Evolutionary conservation across 1,140 invertebrate species (phyloP), one percentile per base, ranked within the genome.

Genomic region (Mizuhopecten yessoensis): DNA sequence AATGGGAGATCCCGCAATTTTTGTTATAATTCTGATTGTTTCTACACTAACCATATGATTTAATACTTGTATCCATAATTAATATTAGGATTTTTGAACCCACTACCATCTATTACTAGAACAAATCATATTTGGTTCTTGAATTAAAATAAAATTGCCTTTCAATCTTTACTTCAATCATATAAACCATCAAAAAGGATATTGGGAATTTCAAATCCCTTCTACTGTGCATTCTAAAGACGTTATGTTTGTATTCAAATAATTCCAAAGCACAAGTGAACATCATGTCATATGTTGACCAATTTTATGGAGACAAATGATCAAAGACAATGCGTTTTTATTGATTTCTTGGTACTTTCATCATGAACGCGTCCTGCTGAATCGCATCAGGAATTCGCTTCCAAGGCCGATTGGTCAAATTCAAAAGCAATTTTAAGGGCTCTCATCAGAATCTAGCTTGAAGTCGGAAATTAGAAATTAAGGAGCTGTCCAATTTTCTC

Each of bases 361-460:
- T 75, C n/a, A 29, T 11, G 57, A 29, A 5, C 5, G 11, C n/a
- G 17, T 29, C 57, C 57, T n/a, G 57, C 57, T 75, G 57, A 75
- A 75, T 29, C 57, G n/a, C 57, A 29, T 29, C 57, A 75, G 57
- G 57, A 5, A 75, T 75, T 29, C 57, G 23, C n/a, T 75, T 29
- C n/a, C 57, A 75, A 75, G 57, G 57, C 57, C 57, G 57, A 75
- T 75, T 29, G 57, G 57, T 75, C 57, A 75, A 75, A 75, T 75
- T 75, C 57, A 75, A 75, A 75, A 75, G 57, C 57, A 75, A 75
- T 75, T 75, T 75, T 75, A 75, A 75, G 57, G 57, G n/a, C n/a
- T 75, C 57, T 75, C 57, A 75, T 75, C 57, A 75, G 57, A 75
- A 29, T 75, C 57, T 29, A 17, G 23, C 57, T 29, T 5, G 57